phyloP scores from a whole-genome alignment of 1,140 invertebrate species.

The Lysiphlebus fabarum region DNA sequence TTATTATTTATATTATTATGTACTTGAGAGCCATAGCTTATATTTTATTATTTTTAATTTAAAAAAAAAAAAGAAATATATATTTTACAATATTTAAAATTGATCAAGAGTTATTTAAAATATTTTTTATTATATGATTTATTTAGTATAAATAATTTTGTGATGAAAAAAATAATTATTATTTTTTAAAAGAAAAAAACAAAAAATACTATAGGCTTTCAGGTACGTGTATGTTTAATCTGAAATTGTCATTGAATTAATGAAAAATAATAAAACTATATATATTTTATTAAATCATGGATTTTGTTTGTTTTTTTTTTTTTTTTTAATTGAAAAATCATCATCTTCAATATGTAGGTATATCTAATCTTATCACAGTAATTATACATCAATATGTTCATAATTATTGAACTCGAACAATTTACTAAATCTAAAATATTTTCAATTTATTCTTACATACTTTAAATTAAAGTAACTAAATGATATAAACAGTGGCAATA shows the following conservation, averaged over 20 bases:
- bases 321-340: conserved; percentile 23
- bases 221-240: conserved; percentile 43
- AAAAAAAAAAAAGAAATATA: not conserved
- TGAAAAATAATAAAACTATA: too few species aligned
- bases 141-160: not conserved
- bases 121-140: not conserved
- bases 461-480: conserved; percentile 39
- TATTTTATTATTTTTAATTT: not conserved
- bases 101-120: too few species aligned
- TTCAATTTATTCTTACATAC: conserved; percentile 46
- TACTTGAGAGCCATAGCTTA: conserved; percentile 17
- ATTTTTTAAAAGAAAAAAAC: conserved; percentile 2
- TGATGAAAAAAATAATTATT: not conserved
- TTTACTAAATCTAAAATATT: conserved; percentile 36
- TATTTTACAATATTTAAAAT: too few species aligned
- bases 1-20: too few species aligned
- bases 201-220: conserved; percentile 38
- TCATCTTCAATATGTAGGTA: conserved; percentile 4
- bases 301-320: conserved; percentile 3
- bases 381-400: conserved; percentile 34
- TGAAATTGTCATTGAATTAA: not conserved
- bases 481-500: conserved; percentile 24
- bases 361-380: conserved; percentile 41
- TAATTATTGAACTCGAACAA: conserved; percentile 33
- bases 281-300: conserved; percentile 8